A percentile compares a stretch with the other conserved stretches of the same genome.
Evolutionary conservation across 2,797 vertebrate species (phyloP).

Genomic region (Pitangus sulphuratus): DNA sequence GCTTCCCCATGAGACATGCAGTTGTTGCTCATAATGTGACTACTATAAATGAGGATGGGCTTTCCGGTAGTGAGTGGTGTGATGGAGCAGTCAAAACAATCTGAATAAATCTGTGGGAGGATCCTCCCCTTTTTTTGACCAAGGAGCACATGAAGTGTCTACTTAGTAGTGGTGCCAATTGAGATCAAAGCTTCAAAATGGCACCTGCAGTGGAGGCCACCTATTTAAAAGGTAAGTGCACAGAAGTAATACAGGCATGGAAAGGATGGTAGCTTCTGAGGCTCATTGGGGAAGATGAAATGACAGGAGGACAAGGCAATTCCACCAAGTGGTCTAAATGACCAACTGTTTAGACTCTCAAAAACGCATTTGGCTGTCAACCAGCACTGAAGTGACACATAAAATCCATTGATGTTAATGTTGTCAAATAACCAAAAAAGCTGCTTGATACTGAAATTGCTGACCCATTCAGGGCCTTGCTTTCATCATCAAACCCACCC

Average conservation of each 20-base stretch:
- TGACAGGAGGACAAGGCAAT: background rate
- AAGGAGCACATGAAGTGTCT: background rate
- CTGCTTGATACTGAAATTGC: background rate
- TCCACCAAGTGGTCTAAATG: background rate
- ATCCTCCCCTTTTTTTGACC: background rate
- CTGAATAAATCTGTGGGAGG: background rate
- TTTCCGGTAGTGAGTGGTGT: background rate
- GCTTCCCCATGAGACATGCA: background rate
- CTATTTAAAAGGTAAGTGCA: background rate
- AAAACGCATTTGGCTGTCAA: background rate
- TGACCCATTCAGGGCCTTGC: background rate
- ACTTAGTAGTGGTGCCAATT: background rate
- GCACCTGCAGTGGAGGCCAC: background rate
- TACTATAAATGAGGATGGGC: background rate
- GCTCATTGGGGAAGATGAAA: background rate
- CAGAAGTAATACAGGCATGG: background rate
- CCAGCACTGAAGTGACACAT: background rate
- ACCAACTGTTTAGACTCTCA: background rate
- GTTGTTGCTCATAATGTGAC: background rate
- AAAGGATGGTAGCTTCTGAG: background rate
- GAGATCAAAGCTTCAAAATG: background rate
- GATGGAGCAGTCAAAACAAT: background rate
- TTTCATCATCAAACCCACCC: background rate
- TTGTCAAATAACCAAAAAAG: background rate
- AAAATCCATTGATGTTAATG: background rate